phyloP scores from a whole-genome alignment of 1,140 invertebrate species.

The Drosophila lacertosa region DNA sequence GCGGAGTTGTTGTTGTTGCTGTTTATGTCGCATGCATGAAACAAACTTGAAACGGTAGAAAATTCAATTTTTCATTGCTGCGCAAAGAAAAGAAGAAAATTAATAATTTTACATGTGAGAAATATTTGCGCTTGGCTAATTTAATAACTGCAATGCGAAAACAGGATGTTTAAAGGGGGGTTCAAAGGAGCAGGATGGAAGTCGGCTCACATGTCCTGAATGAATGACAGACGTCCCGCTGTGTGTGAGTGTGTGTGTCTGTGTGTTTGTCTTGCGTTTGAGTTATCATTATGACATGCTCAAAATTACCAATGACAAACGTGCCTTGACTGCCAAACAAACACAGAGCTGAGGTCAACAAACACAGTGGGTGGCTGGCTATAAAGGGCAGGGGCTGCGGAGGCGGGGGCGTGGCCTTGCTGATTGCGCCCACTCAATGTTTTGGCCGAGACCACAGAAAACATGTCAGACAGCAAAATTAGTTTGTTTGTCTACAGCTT shows the following conservation, averaged over 20 bases:
- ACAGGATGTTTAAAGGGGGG: not conserved
- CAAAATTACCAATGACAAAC: constrained; percentile 81
- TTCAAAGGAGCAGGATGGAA: not conserved
- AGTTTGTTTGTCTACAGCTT: constrained; percentile 71
- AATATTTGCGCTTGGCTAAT: constrained; percentile 52
- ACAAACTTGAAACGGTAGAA: not conserved
- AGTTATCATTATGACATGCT: constrained; percentile 82
- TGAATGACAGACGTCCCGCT: constrained; percentile 24
- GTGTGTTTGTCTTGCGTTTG: constrained; percentile 53
- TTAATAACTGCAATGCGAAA: constrained; percentile 56
- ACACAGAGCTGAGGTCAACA: constrained; percentile 38
- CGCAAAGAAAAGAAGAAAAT: not conserved
- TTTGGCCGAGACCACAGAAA: constrained; percentile 26
- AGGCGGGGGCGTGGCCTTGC: constrained; percentile 22
- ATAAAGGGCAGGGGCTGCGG: not conserved
- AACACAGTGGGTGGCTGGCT: constrained; percentile 1
- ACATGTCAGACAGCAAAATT: constrained; percentile 71
- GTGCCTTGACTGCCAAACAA: constrained; percentile 61
- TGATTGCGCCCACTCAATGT: constrained; percentile 44
- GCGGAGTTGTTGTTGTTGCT: not conserved
- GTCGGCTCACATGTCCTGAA: constrained; percentile 23
- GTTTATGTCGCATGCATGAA: not conserved
- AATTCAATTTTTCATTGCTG: not conserved
- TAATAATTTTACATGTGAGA: constrained; percentile 56
- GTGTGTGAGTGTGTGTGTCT: no score